Conservation (phyloP, 1,140 invertebrate species). For the Laodelphax striatellus region DNA sequence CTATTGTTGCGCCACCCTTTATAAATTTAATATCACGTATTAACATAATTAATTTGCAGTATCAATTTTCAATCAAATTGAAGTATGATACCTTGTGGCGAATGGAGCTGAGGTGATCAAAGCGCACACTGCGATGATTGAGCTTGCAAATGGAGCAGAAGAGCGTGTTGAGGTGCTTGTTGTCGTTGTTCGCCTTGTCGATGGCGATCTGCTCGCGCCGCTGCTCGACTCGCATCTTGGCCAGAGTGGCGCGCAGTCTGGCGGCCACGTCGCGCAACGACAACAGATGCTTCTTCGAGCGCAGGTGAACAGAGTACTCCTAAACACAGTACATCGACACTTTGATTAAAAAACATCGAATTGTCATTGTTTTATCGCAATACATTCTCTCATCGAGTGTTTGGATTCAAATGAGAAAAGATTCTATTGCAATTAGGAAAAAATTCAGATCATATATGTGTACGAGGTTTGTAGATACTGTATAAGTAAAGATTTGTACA, state of each 20-base stretch:
- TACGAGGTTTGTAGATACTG: no score
- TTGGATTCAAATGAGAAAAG: no score
- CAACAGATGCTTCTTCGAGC: slow-evolving; percentile 50
- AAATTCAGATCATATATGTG: no score
- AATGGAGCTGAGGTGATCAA: slow-evolving; percentile 59
- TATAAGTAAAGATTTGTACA: no score
- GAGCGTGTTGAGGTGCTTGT: slow-evolving; percentile 43
- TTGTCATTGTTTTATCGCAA: no score
- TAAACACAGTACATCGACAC: slow-evolving; percentile 22
- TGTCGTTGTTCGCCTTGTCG: slow-evolving; percentile 55
- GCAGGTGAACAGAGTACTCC: slow-evolving; percentile 58
- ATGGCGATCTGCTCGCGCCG: slow-evolving; percentile 56
- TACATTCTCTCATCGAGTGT: no score
- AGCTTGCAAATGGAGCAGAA: slow-evolving; percentile 69
- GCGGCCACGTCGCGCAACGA: slow-evolving; percentile 57
- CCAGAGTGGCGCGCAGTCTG: slow-evolving; percentile 54
- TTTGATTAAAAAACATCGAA: background rate
- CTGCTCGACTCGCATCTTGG: slow-evolving; percentile 59
- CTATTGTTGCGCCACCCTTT: no score
- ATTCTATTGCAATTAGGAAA: no score
- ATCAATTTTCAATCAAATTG: no score
- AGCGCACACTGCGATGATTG: slow-evolving; percentile 62
- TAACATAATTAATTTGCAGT: no score
- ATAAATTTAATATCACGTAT: no score
- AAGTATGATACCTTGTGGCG: slow-evolving; percentile 38